phyloP scores from a whole-genome alignment of 2,113 vertebrate species.

The Menidia beryllina region DNA sequence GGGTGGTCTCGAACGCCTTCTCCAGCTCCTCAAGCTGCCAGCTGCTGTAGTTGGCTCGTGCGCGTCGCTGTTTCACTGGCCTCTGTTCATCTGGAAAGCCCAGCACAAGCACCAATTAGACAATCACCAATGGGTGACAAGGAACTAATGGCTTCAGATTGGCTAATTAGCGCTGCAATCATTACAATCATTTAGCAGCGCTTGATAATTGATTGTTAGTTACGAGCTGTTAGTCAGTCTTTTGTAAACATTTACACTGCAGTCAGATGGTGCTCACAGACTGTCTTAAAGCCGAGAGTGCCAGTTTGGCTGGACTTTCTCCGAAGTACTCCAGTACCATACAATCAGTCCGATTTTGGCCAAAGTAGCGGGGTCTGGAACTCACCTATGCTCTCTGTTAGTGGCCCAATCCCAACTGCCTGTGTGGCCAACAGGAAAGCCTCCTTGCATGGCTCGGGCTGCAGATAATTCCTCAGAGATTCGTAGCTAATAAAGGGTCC shows the following conservation, averaged over 20 bases:
- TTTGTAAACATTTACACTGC: constrained; percentile 83
- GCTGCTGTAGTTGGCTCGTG: constrained; percentile 89
- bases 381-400: constrained; percentile 79
- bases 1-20: constrained; percentile 86
- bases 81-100: constrained; percentile 85
- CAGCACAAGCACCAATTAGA: constrained; percentile 79
- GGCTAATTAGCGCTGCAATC: constrained; percentile 82
- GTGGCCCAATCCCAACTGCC: constrained; percentile 65
- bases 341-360: constrained; percentile 3
- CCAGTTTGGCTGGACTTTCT: constrained; percentile 31
- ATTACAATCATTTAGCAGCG: constrained; percentile 79
- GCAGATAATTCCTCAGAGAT: constrained; percentile 82
- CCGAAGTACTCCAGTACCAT: constrained; percentile 11
- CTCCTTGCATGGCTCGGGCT: constrained; percentile 83
- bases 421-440: constrained; percentile 80
- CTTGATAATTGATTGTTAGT: constrained; percentile 86
- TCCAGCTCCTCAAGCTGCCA: constrained; percentile 90
- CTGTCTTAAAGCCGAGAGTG: constrained; percentile 54
- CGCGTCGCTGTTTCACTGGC: constrained; percentile 87
- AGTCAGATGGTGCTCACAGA: constrained; percentile 70
- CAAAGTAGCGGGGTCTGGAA: constrained; percentile 4
- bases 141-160: constrained; percentile 84
- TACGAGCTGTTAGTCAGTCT: constrained; percentile 82
- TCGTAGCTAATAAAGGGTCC: constrained; percentile 84
- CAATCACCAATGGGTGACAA: constrained; percentile 80